phyloP scores from a whole-genome alignment of 2,888 invertebrate species.

The Onchidella celtica region DNA sequence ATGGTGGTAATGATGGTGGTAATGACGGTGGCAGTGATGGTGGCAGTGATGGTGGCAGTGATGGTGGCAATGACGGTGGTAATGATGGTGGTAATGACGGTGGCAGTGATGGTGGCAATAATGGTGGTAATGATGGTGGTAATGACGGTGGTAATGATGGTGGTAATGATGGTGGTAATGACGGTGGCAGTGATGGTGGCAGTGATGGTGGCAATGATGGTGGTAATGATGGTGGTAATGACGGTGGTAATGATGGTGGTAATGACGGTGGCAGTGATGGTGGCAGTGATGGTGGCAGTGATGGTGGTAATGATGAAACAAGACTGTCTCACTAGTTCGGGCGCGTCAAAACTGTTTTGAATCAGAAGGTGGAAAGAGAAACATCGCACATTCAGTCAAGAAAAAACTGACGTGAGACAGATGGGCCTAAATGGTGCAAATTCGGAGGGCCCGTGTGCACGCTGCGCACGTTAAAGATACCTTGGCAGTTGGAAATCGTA shows the following conservation, averaged over 20 bases:
- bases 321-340: no score
- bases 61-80: constrained; percentile 5
- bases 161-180: not conserved
- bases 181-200: not conserved
- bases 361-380: no score
- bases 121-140: constrained; percentile 19
- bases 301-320: not conserved
- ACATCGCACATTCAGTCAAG: no score
- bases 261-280: not conserved
- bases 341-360: no score
- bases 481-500: no score
- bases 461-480: no score
- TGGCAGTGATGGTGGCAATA: constrained; percentile 11
- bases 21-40: constrained; percentile 11
- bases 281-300: not conserved
- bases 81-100: constrained; percentile 10
- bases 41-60: not conserved
- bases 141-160: not conserved
- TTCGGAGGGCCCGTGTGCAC: no score
- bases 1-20: constrained; percentile 19
- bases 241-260: not conserved
- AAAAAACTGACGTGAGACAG: no score
- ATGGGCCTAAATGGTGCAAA: no score
- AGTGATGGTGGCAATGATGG: not conserved
- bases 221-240: not conserved